Evolutionary conservation across 2,797 vertebrate genomes (phyloP).

Genomic region (Syndactyla subalaris): DNA sequence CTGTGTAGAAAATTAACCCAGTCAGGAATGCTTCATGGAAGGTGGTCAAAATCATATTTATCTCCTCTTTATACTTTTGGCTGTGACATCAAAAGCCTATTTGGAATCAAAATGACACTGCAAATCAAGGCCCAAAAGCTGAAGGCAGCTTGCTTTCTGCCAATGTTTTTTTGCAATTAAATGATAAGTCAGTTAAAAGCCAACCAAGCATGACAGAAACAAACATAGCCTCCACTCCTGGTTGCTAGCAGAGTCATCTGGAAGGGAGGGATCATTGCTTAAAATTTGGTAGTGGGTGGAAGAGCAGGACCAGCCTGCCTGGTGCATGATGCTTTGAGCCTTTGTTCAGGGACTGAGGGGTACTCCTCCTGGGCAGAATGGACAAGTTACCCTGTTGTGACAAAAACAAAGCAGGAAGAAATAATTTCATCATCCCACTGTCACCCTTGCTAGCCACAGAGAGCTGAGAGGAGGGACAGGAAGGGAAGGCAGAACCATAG

Average conservation of each 20-base stretch:
- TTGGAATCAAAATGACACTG: background rate
- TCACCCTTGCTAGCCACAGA: background rate
- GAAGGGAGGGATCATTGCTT: background rate
- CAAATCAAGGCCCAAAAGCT: background rate
- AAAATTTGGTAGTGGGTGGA: background rate
- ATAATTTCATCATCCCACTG: background rate
- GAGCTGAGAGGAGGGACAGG: background rate
- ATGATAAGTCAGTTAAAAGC: background rate
- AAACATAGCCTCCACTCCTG: background rate
- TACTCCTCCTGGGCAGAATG: background rate
- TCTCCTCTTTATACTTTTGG: background rate
- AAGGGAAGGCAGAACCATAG: background rate
- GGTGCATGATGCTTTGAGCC: background rate
- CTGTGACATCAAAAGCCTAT: background rate
- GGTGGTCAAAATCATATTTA: background rate
- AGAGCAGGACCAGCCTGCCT: background rate
- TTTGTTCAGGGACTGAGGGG: background rate
- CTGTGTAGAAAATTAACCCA: background rate
- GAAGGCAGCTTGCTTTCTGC: background rate
- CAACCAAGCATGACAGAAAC: background rate
- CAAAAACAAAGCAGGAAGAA: background rate
- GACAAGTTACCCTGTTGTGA: background rate
- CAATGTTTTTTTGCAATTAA: background rate
- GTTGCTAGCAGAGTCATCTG: background rate
- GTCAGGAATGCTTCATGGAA: background rate